These are phyloP conservation scores for Macrophya alboannulata DNA, from an alignment of 2,888 invertebrate genomes.

Conservation along the genomic window DNA sequence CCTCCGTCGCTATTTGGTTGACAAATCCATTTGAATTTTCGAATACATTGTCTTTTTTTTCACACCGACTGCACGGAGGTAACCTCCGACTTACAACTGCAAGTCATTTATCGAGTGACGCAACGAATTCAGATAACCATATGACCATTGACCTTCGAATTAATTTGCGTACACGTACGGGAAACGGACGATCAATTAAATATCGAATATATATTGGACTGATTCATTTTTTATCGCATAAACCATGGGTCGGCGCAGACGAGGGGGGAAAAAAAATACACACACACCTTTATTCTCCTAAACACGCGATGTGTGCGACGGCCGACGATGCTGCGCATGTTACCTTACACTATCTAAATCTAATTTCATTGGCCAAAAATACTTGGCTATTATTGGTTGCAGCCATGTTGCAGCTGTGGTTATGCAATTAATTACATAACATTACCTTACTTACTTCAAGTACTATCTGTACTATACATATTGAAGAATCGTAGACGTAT, in stretches of 20 bases:
- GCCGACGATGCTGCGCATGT: not conserved
- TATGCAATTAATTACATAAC: constrained; percentile 9
- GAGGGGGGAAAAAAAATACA: not conserved
- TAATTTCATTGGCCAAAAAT: not conserved
- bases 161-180: not conserved
- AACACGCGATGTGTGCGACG: not conserved
- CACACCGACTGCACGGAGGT: not conserved
- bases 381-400: not conserved
- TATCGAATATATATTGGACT: not conserved
- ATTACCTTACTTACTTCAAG: too few relatives aligned
- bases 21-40: constrained; percentile 16
- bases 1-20: not conserved
- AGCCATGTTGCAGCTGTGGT: constrained; percentile 25
- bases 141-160: constrained; percentile 18
- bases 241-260: not conserved
- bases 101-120: constrained; percentile 46
- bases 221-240: not conserved
- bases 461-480: not conserved
- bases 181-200: constrained; percentile 2
- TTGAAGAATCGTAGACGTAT: not conserved
- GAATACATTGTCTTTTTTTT: constrained; percentile 38
- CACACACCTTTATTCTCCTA: not conserved
- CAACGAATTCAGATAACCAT: constrained; percentile 22
- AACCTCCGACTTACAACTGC: constrained; percentile 10
- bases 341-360: not conserved